These are phyloP conservation scores for Tenthredo livida DNA, from an alignment of 2,888 invertebrate species.

Conservation along the genomic window DNA sequence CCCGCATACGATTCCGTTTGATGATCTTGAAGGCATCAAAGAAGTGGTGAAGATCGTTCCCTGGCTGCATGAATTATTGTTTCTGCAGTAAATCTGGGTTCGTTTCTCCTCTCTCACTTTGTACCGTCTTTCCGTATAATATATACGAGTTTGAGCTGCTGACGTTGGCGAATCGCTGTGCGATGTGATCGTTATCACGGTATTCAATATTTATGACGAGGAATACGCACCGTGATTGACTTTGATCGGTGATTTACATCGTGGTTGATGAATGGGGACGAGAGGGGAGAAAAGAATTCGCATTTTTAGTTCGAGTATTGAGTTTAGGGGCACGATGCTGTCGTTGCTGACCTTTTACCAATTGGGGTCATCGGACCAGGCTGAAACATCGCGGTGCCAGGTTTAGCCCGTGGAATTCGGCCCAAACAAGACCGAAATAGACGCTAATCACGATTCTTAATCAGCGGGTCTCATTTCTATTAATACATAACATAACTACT, in stretches of 20 bases:
- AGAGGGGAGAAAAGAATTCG: constrained; percentile 5
- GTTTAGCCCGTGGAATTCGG: constrained; percentile 73
- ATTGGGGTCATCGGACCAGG: constrained; percentile 77
- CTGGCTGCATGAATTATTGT: constrained; percentile 20
- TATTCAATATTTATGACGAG: constrained; percentile 25
- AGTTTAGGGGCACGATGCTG: constrained; percentile 54
- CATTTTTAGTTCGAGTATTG: constrained; percentile 37
- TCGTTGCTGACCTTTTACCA: constrained; percentile 65
- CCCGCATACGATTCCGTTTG: constrained; percentile 39
- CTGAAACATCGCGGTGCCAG: constrained; percentile 73
- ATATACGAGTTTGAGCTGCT: not conserved
- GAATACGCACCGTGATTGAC: constrained; percentile 27
- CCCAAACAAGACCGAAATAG: constrained; percentile 76
- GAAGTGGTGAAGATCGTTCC: constrained; percentile 11
- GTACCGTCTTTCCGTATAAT: not conserved
- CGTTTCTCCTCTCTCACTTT: constrained; percentile 3
- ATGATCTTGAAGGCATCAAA: constrained; percentile 28
- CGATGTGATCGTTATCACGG: constrained; percentile 5
- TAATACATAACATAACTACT: constrained; percentile 50
- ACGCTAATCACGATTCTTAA: constrained; percentile 76
- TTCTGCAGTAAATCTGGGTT: not conserved
- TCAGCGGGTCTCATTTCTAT: constrained; percentile 66
- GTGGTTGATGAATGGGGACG: not conserved
- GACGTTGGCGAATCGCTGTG: not conserved
- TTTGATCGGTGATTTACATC: constrained; percentile 32